Evolutionary conservation across 1,140 invertebrate genomes (phyloP).

Genomic region (Gonatopus flavifemur): DNA sequence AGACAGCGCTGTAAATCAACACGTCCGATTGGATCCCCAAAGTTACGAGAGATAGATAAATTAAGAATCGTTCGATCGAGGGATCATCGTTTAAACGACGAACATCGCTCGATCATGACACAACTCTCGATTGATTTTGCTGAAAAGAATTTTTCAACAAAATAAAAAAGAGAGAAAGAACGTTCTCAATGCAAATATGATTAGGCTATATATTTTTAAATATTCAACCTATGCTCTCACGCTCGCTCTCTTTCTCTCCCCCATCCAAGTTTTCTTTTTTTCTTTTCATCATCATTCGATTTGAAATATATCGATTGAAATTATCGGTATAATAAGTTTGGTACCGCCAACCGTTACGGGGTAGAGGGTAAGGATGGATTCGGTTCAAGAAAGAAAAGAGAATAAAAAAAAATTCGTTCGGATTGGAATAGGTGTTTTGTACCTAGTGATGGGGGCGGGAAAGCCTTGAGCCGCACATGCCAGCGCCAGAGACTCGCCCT

Average conservation of each 20-base stretch:
- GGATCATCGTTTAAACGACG: too few relatives aligned
- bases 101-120: too few relatives aligned
- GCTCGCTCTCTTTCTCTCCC: conserved; percentile 10
- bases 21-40: conserved; percentile 39
- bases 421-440: conserved; percentile 33
- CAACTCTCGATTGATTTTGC: too few relatives aligned
- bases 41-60: conserved; percentile 21
- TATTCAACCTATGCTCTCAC: not conserved
- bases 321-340: too few relatives aligned
- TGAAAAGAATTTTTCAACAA: too few relatives aligned
- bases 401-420: conserved; percentile 20
- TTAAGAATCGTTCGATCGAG: too few relatives aligned
- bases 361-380: conserved; percentile 39
- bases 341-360: conserved; percentile 37
- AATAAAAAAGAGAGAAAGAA: too few relatives aligned
- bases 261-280: not conserved
- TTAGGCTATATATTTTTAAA: too few relatives aligned
- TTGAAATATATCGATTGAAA: too few relatives aligned
- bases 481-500: conserved; percentile 54
- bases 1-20: conserved; percentile 58
- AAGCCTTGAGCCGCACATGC: conserved; percentile 70
- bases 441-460: conserved; percentile 58
- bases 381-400: conserved; percentile 3
- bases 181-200: too few relatives aligned
- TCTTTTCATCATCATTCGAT: not conserved